These are phyloP conservation scores for Trematomus loennbergii DNA, from an alignment of 2,113 vertebrate genomes.

Conservation along the genomic window DNA sequence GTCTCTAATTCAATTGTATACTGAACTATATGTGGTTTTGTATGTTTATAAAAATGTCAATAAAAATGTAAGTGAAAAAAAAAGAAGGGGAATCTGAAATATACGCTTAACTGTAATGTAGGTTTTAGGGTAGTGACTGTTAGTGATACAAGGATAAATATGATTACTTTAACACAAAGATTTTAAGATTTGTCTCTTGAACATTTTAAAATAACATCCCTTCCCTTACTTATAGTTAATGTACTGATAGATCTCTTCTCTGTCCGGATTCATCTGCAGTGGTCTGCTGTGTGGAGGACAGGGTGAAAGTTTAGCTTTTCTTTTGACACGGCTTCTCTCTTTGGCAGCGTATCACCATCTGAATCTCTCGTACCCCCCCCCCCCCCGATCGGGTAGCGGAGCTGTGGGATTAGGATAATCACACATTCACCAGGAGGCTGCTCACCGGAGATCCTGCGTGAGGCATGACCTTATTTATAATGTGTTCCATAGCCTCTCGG, in stretches of 20 bases:
- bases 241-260: too few species aligned
- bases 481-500: constrained; percentile 50
- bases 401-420: constrained; percentile 78
- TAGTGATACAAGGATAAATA: neutral
- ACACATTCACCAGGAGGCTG: constrained; percentile 71
- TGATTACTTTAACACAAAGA: neutral
- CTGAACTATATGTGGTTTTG: too few species aligned
- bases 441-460: constrained; percentile 51
- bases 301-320: constrained; percentile 8
- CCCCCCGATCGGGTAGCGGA: constrained; percentile 69
- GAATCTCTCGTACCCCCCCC: constrained; percentile 60
- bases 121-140: neutral
- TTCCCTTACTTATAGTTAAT: too few species aligned
- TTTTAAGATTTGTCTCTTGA: constrained; percentile 4
- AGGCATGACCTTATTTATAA: constrained; percentile 68
- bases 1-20: too few species aligned
- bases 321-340: constrained; percentile 44
- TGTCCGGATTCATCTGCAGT: constrained; percentile 4
- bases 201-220: too few species aligned
- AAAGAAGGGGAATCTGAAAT: neutral
- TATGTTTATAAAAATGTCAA: too few species aligned
- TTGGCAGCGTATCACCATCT: constrained; percentile 55
- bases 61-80: too few species aligned
- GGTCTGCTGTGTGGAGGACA: constrained; percentile 26
- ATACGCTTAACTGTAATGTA: neutral